Percentiles rank a stretch among this genome's conserved stretches.
Conservation (phyloP, 1,140 invertebrate genomes). For the Pygmarrhopalites habei region DNA sequence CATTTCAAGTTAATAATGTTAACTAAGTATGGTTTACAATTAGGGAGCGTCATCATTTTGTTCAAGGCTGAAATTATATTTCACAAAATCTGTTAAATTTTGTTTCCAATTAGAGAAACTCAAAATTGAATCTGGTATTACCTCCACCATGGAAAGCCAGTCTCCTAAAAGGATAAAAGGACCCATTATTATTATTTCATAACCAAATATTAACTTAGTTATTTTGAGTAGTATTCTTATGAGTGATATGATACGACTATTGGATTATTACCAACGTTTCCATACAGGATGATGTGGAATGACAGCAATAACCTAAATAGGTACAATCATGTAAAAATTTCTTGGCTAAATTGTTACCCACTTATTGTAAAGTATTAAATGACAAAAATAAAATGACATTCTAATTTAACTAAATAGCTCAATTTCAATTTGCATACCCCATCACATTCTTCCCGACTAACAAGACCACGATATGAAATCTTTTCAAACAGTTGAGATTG, state of each 20-base stretch:
- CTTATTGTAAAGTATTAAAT: slow-evolving; percentile 1
- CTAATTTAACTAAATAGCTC: too few relatives aligned
- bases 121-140: neutral
- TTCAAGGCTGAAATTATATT: too few relatives aligned
- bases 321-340: neutral
- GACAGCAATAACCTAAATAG: neutral
- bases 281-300: slow-evolving; percentile 1
- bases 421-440: neutral
- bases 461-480: neutral
- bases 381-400: too few relatives aligned
- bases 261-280: too few relatives aligned
- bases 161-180: too few relatives aligned
- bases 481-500: neutral
- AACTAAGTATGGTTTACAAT: too few relatives aligned
- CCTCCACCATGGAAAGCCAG: slow-evolving; percentile 1
- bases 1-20: too few relatives aligned
- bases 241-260: too few relatives aligned
- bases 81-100: neutral
- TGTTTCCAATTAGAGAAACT: neutral
- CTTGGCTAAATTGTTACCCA: neutral
- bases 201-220: too few relatives aligned
- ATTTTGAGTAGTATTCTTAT: too few relatives aligned
- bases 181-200: too few relatives aligned
- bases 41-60: too few relatives aligned
- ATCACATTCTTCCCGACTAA: neutral